Evolutionary conservation across 2,888 invertebrate species (phyloP), one percentile per base, ranked within the genome.

Genomic region (Aporophyla nigra): DNA sequence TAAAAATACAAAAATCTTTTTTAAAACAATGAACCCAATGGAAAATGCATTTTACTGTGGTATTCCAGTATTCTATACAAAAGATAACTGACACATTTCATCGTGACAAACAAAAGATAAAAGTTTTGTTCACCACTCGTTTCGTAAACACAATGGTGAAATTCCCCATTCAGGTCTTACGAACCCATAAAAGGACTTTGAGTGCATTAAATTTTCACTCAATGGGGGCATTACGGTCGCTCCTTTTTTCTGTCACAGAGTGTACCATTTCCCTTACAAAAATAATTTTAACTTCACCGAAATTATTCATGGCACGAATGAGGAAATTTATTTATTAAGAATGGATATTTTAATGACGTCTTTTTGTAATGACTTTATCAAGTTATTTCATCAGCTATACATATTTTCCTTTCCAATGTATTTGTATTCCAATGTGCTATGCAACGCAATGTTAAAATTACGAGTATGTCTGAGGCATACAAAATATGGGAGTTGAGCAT

Each of bases 61-160:
- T 49, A 24, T n/a, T 67, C 19, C 19, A 51, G 0, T 21, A 12
- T 43, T 61, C 24, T 7, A 27, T 27, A 54, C 56, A 33, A 43
- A 51, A n/a, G 3, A 33, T 33, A 7, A 12, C 21, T 21, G 7
- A 6, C 33, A 43, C 6, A n/a, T 40, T 58, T 56, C 21, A 16
- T 62, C 2, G 2, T n/a, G n/a, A 40, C 16, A 53, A 63, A 78
- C 59, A 76, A 69, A 76, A 66, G 14, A 58, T 27, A 14, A 3
- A 53, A n/a, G 7, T 27, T 43, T 77, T 7, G 7, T 40, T 73
- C 14, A 61, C 46, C 21, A n/a, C 16, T 49, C 33, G 14, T 53
- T 53, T 66, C 53, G 53, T 49, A 16, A 21, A 40, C 21, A 81
- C 85, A 85, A 81, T 81, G 65, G 69, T 12, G 12, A 2, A 24